A percentile compares a stretch with the other conserved stretches of the same genome.
These are phyloP conservation scores for Euplagia quadripunctaria DNA, from an alignment of 2,888 invertebrate genomes.

Conservation along the genomic window DNA sequence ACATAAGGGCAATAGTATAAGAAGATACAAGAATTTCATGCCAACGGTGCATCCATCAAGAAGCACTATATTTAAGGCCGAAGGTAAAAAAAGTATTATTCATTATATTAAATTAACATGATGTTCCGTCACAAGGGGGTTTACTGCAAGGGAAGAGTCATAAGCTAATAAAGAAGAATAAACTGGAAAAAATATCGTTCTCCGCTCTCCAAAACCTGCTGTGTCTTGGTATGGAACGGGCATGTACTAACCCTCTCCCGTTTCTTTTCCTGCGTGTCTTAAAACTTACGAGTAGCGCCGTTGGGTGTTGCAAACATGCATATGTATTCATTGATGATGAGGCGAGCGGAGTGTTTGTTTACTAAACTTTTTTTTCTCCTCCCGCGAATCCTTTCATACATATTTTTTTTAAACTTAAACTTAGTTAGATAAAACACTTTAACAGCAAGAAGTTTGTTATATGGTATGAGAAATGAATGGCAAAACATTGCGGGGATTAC, in stretches of 20 bases:
- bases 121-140: no score
- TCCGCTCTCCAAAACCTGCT: no score
- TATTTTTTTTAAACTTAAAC: not conserved
- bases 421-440: not conserved
- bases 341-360: no score
- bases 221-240: no score
- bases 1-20: conserved; percentile 26
- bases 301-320: not conserved
- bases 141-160: not conserved
- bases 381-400: not conserved
- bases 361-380: not conserved
- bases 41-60: not conserved
- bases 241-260: no score
- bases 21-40: conserved; percentile 36
- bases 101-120: not conserved
- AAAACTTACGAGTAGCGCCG: not conserved
- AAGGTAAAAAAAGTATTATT: conserved; percentile 4
- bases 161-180: not conserved
- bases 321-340: not conserved
- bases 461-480: no score
- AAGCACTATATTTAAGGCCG: not conserved
- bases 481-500: no score
- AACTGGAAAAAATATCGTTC: no score
- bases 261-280: not conserved
- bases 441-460: not conserved